Evolutionary conservation across 2,113 vertebrate species (phyloP).

Genomic region (Montifringilla adamsi): DNA sequence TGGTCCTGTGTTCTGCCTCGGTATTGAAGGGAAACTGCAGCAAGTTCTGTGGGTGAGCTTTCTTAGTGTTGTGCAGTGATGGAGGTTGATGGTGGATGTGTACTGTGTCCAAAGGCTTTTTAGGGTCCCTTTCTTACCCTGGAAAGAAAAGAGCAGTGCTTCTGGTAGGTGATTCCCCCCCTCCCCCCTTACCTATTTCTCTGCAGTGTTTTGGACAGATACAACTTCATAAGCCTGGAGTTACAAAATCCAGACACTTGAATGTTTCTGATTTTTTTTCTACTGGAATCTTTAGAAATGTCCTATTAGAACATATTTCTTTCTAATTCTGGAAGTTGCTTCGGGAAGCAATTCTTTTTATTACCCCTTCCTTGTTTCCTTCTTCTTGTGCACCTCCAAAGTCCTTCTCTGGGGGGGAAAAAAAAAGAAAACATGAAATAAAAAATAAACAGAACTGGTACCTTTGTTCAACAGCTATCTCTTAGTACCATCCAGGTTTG

Average conservation of each 20-base stretch:
- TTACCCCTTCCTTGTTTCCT: not conserved
- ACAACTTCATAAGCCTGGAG: not conserved
- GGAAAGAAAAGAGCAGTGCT: not conserved
- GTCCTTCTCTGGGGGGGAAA: not conserved
- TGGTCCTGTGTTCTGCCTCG: rapidly evolving
- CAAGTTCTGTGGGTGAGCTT: rapidly evolving
- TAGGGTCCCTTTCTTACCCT: rapidly evolving
- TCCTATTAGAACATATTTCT: not conserved
- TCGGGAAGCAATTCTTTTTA: not conserved
- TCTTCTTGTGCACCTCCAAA: not conserved
- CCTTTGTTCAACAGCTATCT: not conserved
- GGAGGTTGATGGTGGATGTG: rapidly evolving
- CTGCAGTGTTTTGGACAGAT: not conserved
- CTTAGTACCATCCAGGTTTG: not conserved
- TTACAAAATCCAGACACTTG: not conserved
- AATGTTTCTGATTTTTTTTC: not conserved
- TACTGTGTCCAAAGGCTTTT: rapidly evolving
- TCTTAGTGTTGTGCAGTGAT: rapidly evolving
- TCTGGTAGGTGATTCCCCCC: not conserved
- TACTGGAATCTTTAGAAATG: not conserved
- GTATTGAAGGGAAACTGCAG: rapidly evolving
- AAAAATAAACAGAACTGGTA: rapidly evolving
- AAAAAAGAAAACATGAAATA: not conserved
- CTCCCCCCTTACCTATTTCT: not conserved
- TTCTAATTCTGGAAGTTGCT: not conserved